Percentiles rank a stretch among this genome's conserved stretches.
Conservation (phyloP, 2,888 invertebrate species). For the Drosophila longiperda region DNA sequence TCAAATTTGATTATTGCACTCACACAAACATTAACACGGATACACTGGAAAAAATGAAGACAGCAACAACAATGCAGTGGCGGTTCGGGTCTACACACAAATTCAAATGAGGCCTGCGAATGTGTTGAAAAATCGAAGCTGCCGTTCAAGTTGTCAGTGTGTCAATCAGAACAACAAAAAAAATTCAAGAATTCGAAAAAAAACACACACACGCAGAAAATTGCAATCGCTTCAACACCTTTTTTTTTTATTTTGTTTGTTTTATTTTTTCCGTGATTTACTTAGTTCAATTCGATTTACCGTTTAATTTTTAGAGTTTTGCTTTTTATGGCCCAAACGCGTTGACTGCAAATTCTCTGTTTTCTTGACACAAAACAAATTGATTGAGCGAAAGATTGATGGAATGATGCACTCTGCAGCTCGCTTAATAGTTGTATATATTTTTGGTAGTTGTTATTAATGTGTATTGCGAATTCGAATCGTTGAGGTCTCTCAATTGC, state of each 20-base stretch:
- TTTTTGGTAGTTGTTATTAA: conserved; percentile 19
- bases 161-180: conserved; percentile 45
- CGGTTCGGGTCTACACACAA: conserved; percentile 25
- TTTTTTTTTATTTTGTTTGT: background rate
- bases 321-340: conserved; percentile 61
- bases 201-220: conserved; percentile 23
- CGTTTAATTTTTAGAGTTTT: conserved; percentile 34
- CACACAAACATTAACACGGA: conserved; percentile 10
- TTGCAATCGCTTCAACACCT: conserved; percentile 59
- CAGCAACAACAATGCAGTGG: conserved; percentile 1
- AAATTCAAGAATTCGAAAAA: conserved; percentile 8
- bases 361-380: conserved; percentile 36
- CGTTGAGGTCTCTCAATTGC: conserved; percentile 81
- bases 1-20: conserved; percentile 75
- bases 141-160: conserved; percentile 57
- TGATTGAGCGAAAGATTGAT: conserved; percentile 66
- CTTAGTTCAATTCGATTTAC: conserved; percentile 22
- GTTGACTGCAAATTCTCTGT: conserved; percentile 58
- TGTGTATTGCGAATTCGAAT: conserved; percentile 55
- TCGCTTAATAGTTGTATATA: conserved; percentile 58
- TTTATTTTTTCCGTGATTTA: background rate
- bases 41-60: conserved; percentile 48
- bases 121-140: conserved; percentile 48
- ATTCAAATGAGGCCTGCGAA: conserved; percentile 20
- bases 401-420: conserved; percentile 50